Conservation (phyloP, 2,113 vertebrate genomes). For the Brachyhypopomus gauderio region DNA sequence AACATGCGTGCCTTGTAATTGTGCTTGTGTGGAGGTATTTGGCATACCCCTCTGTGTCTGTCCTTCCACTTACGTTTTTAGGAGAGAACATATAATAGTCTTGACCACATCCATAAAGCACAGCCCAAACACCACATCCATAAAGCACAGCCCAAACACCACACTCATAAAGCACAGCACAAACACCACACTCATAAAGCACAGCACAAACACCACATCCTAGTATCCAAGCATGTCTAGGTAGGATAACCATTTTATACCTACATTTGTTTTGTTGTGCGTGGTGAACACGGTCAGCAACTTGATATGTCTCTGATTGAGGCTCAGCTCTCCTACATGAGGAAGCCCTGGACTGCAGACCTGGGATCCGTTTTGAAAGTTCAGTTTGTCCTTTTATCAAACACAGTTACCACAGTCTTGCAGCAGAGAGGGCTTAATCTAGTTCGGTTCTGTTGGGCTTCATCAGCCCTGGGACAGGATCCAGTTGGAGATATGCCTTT, state of each 20-base stretch:
- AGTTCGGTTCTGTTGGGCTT: not conserved
- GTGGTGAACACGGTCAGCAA: too few relatives aligned
- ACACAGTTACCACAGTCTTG: not conserved
- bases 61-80: not conserved
- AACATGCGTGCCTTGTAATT: not conserved
- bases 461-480: not conserved
- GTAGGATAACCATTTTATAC: too few relatives aligned
- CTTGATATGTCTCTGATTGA: too few relatives aligned
- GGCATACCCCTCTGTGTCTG: not conserved
- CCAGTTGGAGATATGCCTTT: slow-evolving; percentile 35
- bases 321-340: too few relatives aligned
- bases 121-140: not conserved
- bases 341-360: not conserved
- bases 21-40: not conserved
- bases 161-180: not conserved
- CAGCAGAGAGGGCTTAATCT: not conserved
- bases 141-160: not conserved
- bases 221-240: not conserved
- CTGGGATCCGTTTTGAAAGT: not conserved
- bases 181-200: too few relatives aligned
- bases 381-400: slow-evolving; percentile 6
- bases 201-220: not conserved
- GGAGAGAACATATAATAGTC: not conserved
- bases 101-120: too few relatives aligned
- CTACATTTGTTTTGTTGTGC: too few relatives aligned